Evolutionary conservation across 1,140 invertebrate genomes (phyloP).

Genomic region (Tetragnatha versicolor): DNA sequence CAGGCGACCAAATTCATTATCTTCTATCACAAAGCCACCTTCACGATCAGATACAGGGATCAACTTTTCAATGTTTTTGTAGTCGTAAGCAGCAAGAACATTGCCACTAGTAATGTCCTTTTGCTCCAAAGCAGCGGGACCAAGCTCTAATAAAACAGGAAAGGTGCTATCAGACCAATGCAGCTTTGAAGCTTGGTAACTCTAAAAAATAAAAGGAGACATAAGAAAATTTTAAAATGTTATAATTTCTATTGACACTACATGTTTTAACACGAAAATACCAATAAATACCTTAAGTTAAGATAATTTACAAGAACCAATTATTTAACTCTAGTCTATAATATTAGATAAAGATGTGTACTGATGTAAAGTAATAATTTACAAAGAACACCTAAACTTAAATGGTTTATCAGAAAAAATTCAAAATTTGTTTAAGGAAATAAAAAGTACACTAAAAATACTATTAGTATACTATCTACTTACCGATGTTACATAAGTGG

Average conservation of each 20-base stretch:
- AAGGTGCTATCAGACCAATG: slow-evolving; percentile 93
- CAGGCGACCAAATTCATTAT: slow-evolving; percentile 83
- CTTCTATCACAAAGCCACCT: slow-evolving; percentile 85
- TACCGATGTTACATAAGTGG: slow-evolving; percentile 51
- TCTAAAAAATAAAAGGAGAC: slow-evolving; percentile 60
- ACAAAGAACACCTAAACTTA: background rate
- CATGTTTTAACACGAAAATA: background rate
- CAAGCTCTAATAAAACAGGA: slow-evolving; percentile 87
- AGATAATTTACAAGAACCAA: background rate
- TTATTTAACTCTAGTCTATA: background rate
- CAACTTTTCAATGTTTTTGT: slow-evolving; percentile 87
- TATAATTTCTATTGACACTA: background rate
- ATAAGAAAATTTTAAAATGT: background rate
- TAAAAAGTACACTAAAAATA: slow-evolving; percentile 3
- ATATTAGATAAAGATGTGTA: background rate
- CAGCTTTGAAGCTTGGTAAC: slow-evolving; percentile 90
- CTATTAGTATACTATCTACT: slow-evolving; percentile 10
- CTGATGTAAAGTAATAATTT: background rate
- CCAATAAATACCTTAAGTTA: background rate
- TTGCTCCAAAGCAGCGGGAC: slow-evolving; percentile 87
- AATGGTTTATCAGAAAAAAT: too few relatives aligned
- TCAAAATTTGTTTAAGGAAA: background rate
- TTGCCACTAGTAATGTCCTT: slow-evolving; percentile 73
- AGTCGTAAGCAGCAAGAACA: slow-evolving; percentile 85
- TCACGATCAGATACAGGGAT: slow-evolving; percentile 69